Base-by-base conservation (phyloP, 2,797 vertebrate species). In the Melanotaenia boesemani region DNA sequence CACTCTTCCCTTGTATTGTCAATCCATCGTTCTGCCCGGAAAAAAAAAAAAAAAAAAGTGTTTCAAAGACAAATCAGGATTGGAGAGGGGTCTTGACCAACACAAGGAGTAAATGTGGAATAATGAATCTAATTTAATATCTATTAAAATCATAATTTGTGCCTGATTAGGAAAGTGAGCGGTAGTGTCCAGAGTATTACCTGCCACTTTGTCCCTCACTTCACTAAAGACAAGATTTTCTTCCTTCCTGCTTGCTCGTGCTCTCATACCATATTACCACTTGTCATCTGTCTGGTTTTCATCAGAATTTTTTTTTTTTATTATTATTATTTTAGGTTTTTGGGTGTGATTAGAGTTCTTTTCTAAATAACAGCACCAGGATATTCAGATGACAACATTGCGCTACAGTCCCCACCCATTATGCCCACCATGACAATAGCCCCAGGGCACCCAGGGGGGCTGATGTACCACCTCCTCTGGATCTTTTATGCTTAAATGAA, bases 41-140 rank as follows among this genome's bases (percentile, higher is more conserved):
- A 32, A 32, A 32, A 32, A 28, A 26, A 63, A 86, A 75, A 85
- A 86, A 75, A 86, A 50, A 86, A 80, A 81, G 75, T 82, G 67
- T 85, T 84, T 76, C 73, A 39, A 77, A 80, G 80, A 83, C 81
- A 86, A 84, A 85, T 88, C 66, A 80, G 81, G 90, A 81, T 72
- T 67, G 69, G 82, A 74, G 26, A 77, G 66, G 63, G 79, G 84
- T 86, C 81, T 58, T 89, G 85, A 89, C 86, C 74, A 76, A 84
- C 75, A 81, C 60, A 67, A 77, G 76, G 54, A 85, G 82, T 61
- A 86, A 85, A 85, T 84, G 67, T 74, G 50, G 82, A 88, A 86
- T 89, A 88, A 91, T 88, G 61, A 85, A 88, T 86, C 68, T 82
- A 84, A 89, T 85, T 76, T 81, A 90, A 87, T 85, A 85, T 91